A percentile compares a stretch with the other conserved stretches of the same genome.
phyloP scores from a whole-genome alignment of 2,888 invertebrate species.

The Euzophera pinguis region DNA sequence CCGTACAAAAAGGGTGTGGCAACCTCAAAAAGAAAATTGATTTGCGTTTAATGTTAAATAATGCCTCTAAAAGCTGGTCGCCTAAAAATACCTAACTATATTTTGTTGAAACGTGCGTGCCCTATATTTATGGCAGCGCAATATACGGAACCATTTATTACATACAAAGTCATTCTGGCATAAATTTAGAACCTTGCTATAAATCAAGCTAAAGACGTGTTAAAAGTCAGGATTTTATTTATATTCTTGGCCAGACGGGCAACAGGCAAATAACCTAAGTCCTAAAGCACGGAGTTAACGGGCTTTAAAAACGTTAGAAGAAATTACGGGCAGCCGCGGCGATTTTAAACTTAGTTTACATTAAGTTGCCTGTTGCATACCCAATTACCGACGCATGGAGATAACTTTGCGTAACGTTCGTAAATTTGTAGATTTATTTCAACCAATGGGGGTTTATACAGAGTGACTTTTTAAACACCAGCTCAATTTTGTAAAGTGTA shows the following conservation, averaged over 20 bases:
- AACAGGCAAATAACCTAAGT: conserved; percentile 6
- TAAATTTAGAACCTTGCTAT: neutral
- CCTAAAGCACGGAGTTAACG: neutral
- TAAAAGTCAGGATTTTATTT: neutral
- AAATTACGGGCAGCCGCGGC: neutral
- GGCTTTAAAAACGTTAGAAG: conserved; percentile 1
- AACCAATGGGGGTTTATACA: too few species aligned
- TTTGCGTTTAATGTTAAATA: neutral
- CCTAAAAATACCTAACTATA: neutral
- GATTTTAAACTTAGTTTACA: neutral
- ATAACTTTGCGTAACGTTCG: neutral
- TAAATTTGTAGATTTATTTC: neutral
- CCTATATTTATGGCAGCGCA: neutral
- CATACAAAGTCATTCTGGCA: neutral
- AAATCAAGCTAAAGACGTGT: neutral
- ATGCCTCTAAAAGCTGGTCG: neutral
- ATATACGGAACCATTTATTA: conserved; percentile 1
- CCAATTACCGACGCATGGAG: neutral
- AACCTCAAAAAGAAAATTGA: neutral
- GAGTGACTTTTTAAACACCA: too few species aligned
- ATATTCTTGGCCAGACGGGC: neutral
- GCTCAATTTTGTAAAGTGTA: too few species aligned
- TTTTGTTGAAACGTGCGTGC: neutral
- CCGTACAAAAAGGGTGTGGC: neutral
- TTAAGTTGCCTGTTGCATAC: conserved; percentile 1